A percentile compares a stretch with the other conserved stretches of the same genome.
Conservation (phyloP, 2,797 vertebrate genomes). For the Rhinatrema bivittatum region DNA sequence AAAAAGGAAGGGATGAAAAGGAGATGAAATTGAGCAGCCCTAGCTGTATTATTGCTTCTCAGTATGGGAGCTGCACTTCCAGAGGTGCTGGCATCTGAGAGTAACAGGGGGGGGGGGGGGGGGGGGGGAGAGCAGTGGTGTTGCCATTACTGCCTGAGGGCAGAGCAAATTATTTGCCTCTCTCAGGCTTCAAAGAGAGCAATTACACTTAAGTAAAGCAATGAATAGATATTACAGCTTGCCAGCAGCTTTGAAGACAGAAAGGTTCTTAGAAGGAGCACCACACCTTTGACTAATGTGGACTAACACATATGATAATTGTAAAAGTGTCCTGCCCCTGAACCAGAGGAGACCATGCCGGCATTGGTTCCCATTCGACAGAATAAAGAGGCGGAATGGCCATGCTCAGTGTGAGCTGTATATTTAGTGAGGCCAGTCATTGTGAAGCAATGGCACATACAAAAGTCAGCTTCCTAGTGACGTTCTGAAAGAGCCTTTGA, state of each 20-base stretch:
- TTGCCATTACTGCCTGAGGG: slow-evolving; percentile 46
- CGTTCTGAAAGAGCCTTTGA: slow-evolving; percentile 74
- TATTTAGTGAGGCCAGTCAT: slow-evolving; percentile 70
- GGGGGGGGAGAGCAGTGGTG: slow-evolving; percentile 10
- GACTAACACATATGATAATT: slow-evolving; percentile 53
- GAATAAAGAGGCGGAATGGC: slow-evolving; percentile 56
- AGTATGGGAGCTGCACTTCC: slow-evolving; percentile 42
- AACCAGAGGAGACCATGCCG: slow-evolving; percentile 12
- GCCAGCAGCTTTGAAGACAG: slow-evolving; percentile 63
- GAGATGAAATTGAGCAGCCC: slow-evolving; percentile 44
- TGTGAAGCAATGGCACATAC: slow-evolving; percentile 60
- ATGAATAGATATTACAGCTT: slow-evolving; percentile 69
- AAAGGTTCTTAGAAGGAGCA: slow-evolving; percentile 64
- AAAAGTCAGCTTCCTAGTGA: slow-evolving; percentile 74
- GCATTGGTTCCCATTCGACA: slow-evolving; percentile 35
- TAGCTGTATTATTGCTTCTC: slow-evolving; percentile 46
- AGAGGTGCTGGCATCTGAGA: slow-evolving; percentile 40
- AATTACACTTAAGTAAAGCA: slow-evolving; percentile 66
- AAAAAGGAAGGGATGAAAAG: slow-evolving; percentile 54
- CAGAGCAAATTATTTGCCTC: slow-evolving; percentile 55
- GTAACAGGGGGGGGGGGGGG: slow-evolving; percentile 19
- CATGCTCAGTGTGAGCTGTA: slow-evolving; percentile 62
- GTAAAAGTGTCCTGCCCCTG: slow-evolving; percentile 36
- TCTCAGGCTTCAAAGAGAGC: slow-evolving; percentile 58
- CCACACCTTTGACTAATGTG: slow-evolving; percentile 66